Conservation (phyloP, 92 coral and sea anemone species). For the Zoanthus sociatus region DNA sequence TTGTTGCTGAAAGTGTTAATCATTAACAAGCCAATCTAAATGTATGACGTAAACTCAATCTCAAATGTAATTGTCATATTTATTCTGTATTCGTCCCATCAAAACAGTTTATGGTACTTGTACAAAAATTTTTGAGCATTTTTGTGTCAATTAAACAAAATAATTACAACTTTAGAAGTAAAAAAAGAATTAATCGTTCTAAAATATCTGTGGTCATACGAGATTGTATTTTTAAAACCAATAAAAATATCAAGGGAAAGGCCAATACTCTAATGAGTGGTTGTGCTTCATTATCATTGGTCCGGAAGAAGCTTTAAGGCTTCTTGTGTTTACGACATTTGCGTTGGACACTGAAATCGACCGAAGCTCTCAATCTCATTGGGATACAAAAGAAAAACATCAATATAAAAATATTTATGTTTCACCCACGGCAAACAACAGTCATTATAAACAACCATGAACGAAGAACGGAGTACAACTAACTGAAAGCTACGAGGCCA, state of each 20-base stretch:
- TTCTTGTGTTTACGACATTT: constrained; percentile 21
- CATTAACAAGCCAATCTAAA: neutral
- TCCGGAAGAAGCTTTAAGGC: neutral
- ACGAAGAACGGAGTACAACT: neutral
- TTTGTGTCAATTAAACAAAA: neutral
- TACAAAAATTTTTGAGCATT: neutral
- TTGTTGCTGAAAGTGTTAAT: neutral
- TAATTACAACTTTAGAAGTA: neutral
- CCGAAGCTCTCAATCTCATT: neutral
- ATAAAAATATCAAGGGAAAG: neutral
- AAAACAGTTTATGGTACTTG: neutral
- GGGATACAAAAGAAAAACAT: neutral
- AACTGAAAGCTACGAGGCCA: neutral
- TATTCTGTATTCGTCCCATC: neutral
- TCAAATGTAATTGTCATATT: no score
- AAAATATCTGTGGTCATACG: neutral
- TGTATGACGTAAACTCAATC: neutral
- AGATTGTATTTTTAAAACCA: neutral
- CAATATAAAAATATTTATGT: constrained; percentile 28
- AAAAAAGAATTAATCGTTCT: neutral
- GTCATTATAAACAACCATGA: constrained; percentile 28
- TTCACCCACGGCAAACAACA: constrained; percentile 15
- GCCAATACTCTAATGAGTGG: constrained; percentile 9
- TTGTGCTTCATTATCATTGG: constrained; percentile 7
- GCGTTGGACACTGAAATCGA: constrained; percentile 13